Percentiles rank a stretch among this genome's conserved stretches.
Evolutionary conservation across 1,140 invertebrate genomes (phyloP).

Genomic region (Ephestia elutella): DNA sequence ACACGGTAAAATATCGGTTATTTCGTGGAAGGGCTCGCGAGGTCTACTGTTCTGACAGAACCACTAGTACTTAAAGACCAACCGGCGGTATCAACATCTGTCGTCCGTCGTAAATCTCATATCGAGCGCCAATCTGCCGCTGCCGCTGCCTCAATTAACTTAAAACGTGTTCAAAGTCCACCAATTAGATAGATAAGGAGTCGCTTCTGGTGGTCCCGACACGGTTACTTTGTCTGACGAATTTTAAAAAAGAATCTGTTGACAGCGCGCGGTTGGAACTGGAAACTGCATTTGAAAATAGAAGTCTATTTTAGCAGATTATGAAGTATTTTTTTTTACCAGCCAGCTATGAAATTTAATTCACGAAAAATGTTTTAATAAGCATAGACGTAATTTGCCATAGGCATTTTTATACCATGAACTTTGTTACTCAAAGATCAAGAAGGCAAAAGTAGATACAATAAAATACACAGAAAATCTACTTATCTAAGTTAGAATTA

Average conservation of each 20-base stretch:
- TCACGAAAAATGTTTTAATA: too few relatives aligned
- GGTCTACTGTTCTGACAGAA: too few relatives aligned
- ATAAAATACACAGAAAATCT: too few relatives aligned
- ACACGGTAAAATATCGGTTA: too few relatives aligned
- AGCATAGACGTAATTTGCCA: too few relatives aligned
- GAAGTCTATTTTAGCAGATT: not conserved
- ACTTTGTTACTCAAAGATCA: too few relatives aligned
- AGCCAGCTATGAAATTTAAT: too few relatives aligned
- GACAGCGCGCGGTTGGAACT: conserved; percentile 32
- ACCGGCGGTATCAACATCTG: conserved; percentile 2
- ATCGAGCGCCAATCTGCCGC: conserved; percentile 8
- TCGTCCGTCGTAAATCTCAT: conserved; percentile 40
- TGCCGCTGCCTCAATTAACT: conserved; percentile 51
- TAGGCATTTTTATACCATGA: too few relatives aligned
- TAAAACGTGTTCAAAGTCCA: conserved; percentile 46
- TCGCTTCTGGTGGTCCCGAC: conserved; percentile 50
- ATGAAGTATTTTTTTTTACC: too few relatives aligned
- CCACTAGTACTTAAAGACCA: not conserved
- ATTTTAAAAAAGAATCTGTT: not conserved
- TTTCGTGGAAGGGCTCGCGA: too few relatives aligned
- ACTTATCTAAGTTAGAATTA: too few relatives aligned
- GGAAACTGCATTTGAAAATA: conserved; percentile 37
- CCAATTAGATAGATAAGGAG: conserved; percentile 52
- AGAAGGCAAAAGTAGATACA: too few relatives aligned
- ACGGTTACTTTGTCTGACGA: conserved; percentile 7